Evolutionary conservation across 2,888 invertebrate species (phyloP), one percentile per base, ranked within the genome.

Genomic region (Eumerus sabulonum): DNA sequence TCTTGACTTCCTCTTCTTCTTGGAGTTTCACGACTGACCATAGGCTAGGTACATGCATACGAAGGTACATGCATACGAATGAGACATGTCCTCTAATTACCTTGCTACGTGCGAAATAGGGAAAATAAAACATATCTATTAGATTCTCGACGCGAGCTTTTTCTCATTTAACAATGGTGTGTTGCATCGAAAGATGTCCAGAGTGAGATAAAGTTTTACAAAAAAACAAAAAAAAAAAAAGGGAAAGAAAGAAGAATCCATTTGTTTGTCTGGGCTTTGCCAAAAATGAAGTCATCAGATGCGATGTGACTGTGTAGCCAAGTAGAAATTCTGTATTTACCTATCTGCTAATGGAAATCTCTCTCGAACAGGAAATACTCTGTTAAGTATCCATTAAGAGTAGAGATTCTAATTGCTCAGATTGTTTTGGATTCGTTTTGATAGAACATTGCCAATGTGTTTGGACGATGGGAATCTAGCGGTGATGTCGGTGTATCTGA

Each of bases 271-370:
- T 27, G 27, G 27, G 27, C 27, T 27, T 72, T 72, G 72, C 72
- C 64, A 72, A 72, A 27, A 64, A 72, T 72, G 72, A 72, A 72
- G 42, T 72, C 72, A 64, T 72, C 72, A 59, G 13, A 51, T 57
- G 64, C n/a, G 47, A 51, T 59, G 50, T 45, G 71, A 56, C 62
- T 62, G 62, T 71, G 56, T 38, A 62, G n/a, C 44, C 45, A 40
- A 48, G 62, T 62, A 71, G 71, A 71, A 71, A 71, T 64, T 72
- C 51, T 47, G 57, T 40, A 47, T 56, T 54, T 47, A 51, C 57
- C 51, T 72, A 51, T 72, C 72, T 64, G 17, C 64, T 72, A 72
- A 72, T 72, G 72, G 72, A 72, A 64, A 72, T 72, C 64, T 64
- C 64, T 40, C n/a, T 63, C 64, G 27, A 64, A 53, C 72, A 72